Conservation (phyloP, 2,113 vertebrate genomes). For the Protomyctophum bolini region DNA sequence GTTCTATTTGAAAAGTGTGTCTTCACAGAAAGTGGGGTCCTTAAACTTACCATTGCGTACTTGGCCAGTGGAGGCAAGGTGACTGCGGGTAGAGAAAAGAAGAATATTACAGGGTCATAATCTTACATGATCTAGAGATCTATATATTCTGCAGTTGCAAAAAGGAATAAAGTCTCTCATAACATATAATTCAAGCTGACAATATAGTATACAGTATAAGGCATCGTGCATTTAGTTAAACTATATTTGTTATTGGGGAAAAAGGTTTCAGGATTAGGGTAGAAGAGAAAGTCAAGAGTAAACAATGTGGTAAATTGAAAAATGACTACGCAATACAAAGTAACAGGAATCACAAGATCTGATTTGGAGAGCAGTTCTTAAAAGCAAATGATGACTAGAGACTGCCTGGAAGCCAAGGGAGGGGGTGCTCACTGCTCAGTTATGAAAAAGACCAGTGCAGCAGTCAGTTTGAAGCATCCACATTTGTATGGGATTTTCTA, state of each 20-base stretch:
- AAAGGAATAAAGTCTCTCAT: neutral
- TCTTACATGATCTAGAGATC: neutral
- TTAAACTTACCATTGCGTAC: conserved; percentile 69
- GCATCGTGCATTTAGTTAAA: conserved; percentile 1
- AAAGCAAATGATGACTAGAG: conserved; percentile 31
- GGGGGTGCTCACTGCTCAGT: neutral
- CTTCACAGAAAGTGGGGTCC: neutral
- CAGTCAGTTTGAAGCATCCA: neutral
- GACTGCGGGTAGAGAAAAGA: conserved; percentile 58
- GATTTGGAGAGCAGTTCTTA: conserved; percentile 36
- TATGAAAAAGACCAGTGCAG: neutral
- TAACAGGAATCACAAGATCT: conserved; percentile 53
- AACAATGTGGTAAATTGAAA: conserved; percentile 10
- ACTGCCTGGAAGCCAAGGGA: conserved; percentile 5
- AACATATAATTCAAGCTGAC: neutral
- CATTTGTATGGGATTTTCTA: neutral
- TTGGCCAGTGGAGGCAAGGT: conserved; percentile 70
- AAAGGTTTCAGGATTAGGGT: neutral
- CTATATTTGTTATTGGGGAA: neutral
- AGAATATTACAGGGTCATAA: neutral
- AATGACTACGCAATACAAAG: conserved; percentile 19
- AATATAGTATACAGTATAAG: neutral
- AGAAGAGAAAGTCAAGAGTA: conserved; percentile 6
- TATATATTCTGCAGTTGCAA: neutral
- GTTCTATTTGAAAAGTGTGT: neutral